Evolutionary conservation across 2,888 invertebrate genomes (phyloP).

Genomic region (Diloba caeruleocephala): DNA sequence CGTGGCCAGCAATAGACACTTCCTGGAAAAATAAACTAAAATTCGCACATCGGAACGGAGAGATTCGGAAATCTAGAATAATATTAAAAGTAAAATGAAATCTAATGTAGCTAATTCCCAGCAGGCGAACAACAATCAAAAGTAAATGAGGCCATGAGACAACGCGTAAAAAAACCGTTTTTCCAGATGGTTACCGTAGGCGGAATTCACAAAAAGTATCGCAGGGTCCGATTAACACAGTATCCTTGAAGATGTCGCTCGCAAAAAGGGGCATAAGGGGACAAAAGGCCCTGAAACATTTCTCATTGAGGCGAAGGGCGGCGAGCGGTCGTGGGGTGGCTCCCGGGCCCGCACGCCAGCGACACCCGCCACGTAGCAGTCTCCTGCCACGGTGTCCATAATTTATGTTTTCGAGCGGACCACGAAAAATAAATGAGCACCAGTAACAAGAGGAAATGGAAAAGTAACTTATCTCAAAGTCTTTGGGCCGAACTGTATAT

Average conservation of each 20-base stretch:
- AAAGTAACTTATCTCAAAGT: slow-evolving; percentile 63
- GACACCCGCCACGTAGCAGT: slow-evolving; percentile 70
- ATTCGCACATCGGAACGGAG: slow-evolving; percentile 17
- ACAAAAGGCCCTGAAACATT: slow-evolving; percentile 85
- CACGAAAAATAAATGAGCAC: slow-evolving; percentile 85
- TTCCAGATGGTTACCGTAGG: slow-evolving; percentile 68
- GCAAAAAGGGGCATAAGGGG: slow-evolving; percentile 84
- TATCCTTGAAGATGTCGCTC: slow-evolving; percentile 87
- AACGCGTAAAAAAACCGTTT: slow-evolving; percentile 62
- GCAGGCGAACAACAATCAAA: slow-evolving; percentile 63
- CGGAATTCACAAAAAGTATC: slow-evolving; percentile 77
- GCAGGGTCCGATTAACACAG: slow-evolving; percentile 85
- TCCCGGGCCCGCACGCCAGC: slow-evolving; percentile 28
- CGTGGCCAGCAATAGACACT: slow-evolving; percentile 2
- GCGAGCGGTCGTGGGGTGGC: slow-evolving; percentile 55
- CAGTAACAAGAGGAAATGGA: slow-evolving; percentile 75
- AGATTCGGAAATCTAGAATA: slow-evolving; percentile 32
- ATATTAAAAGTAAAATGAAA: slow-evolving; percentile 29
- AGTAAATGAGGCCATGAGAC: slow-evolving; percentile 54
- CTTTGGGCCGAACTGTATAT: slow-evolving; percentile 55
- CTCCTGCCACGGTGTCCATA: slow-evolving; percentile 83
- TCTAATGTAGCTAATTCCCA: slow-evolving; percentile 39
- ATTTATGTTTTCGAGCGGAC: slow-evolving; percentile 85
- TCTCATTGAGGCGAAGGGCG: slow-evolving; percentile 77
- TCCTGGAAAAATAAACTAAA: slow-evolving; percentile 27